Base-by-base conservation (phyloP, 1,140 invertebrate genomes). In the Mylabris phalerata region DNA sequence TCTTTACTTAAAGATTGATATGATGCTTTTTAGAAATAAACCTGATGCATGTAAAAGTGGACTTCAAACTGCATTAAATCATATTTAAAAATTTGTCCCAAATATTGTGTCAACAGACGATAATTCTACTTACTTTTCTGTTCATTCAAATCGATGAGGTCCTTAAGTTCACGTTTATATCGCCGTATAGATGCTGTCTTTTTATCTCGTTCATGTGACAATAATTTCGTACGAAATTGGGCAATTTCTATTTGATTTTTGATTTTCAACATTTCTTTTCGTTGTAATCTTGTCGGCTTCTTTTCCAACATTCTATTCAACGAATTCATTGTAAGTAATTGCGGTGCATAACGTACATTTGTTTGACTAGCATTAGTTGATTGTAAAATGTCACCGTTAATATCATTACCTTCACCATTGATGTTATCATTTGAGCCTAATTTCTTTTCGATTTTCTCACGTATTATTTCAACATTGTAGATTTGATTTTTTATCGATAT, bases 401-500 rank as follows among this genome's bases (percentile, higher is more conserved):
- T 7, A 32, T 32, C 27, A n/a, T 42, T 9, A 42, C 9, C 41
- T 9, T 42, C n/a, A 42, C 9, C 41, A 11, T 55, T 44, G 9
- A 13, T 13, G 4, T 13, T 40, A 13, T 48, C 19, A 4, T 13
- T 38, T 42, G 41, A 9, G 39, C 45, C 27, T 25, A 45, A 47
- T 44, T 55, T 55, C n/a, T 39, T 39, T 9, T 61, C 74, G 50
- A 85, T 83, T 61, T 78, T 75, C 41, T 76, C 71, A 58, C 78
- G 74, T 13, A 84, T 65, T 50, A 74, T 64, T 50, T 80, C 73
- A 1, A 83, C 81, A 57, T 79, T 78, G 27, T 77, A 63, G 41
- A 73, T 72, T 59, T 79, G 79, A 69, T 82, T 80, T 61, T 76
- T 79, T 49, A 84, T 82, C n/a, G 78, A 76, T 60, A n/a, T n/a